Evolutionary conservation across 1,140 invertebrate species (phyloP), one percentile per base, ranked within the genome.

Genomic region (Apis florea): DNA sequence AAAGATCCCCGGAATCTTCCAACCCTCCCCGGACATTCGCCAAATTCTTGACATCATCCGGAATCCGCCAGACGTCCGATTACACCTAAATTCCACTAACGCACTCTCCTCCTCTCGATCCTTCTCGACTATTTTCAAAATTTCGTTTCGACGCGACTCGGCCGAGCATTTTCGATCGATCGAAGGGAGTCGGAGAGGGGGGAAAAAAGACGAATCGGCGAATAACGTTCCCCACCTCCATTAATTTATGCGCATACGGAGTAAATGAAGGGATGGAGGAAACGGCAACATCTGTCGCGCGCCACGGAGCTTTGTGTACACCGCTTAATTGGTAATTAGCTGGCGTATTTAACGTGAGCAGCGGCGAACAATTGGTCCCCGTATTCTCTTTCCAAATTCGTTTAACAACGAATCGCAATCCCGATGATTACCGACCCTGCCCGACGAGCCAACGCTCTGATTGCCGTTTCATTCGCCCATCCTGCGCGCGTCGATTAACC

Each of bases 281-380:
- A 83, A 77, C 24, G 15, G 71, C 49, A 83, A 71, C 77, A 87
- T 82, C 66, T 74, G 78, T 61, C 76, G 61, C 51, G 49, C 64
- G 54, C 74, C 77, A 64, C 53, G 61, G 49, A 81, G 77, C 73
- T 81, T 84, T 79, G 73, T 82, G 79, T 87, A 82, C 82, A 67
- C 47, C 59, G 70, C 79, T 88, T 84, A 87, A 87, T 86, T 86
- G 82, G 70, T 87, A 87, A 88, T 88, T 88, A 88, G 84, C 64
- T 66, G 83, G 67, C 79, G 79, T 88, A 87, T 88, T 88, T 88
- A 88, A 88, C 83, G 84, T 59, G 86, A 88, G 66, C 68, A 63
- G 61, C 74, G 66, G 64, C 59, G 76, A 67, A 81, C 87, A 76
- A 79, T 82, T 47, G 81, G 67, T 67, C 70, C 26, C 66, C 31